Evolutionary conservation across 2,888 invertebrate genomes (phyloP).

Genomic region (Incurvaria masculella): DNA sequence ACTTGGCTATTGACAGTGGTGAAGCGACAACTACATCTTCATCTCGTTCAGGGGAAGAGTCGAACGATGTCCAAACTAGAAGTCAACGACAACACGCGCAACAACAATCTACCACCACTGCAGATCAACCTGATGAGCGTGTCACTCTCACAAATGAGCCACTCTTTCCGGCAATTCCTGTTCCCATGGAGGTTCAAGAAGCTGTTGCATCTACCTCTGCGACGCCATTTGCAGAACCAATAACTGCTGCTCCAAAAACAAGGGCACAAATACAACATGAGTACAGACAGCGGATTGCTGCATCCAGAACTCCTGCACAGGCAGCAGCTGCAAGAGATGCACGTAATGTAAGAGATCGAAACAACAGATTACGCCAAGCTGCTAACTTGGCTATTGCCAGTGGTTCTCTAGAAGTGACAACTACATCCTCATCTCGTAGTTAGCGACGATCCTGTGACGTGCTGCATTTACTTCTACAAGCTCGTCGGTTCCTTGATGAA

Average conservation of each 20-base stretch:
- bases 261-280: too few species aligned
- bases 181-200: slow-evolving; percentile 7
- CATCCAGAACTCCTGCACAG: too few species aligned
- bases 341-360: slow-evolving; percentile 18
- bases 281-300: slow-evolving; percentile 11
- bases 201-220: slow-evolving; percentile 7
- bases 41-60: slow-evolving; percentile 1
- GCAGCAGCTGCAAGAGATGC: slow-evolving; percentile 19
- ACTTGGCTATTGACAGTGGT: slow-evolving; percentile 18
- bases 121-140: slow-evolving; percentile 9
- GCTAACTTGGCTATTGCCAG: slow-evolving; percentile 19
- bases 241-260: slow-evolving; percentile 10
- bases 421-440: slow-evolving; percentile 19
- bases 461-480: slow-evolving; percentile 24
- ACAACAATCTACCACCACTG: slow-evolving; percentile 11
- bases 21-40: background rate
- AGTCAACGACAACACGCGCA: slow-evolving; percentile 6
- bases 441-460: slow-evolving; percentile 24
- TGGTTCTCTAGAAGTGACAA: slow-evolving; percentile 15
- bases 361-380: slow-evolving; percentile 21
- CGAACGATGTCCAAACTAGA: background rate
- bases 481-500: slow-evolving; percentile 21
- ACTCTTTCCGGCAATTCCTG: slow-evolving; percentile 6
- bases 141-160: slow-evolving; percentile 8
- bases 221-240: slow-evolving; percentile 8